These are phyloP conservation scores for Scolopax mira DNA, from an alignment of 2,113 vertebrate species.

Conservation along the genomic window DNA sequence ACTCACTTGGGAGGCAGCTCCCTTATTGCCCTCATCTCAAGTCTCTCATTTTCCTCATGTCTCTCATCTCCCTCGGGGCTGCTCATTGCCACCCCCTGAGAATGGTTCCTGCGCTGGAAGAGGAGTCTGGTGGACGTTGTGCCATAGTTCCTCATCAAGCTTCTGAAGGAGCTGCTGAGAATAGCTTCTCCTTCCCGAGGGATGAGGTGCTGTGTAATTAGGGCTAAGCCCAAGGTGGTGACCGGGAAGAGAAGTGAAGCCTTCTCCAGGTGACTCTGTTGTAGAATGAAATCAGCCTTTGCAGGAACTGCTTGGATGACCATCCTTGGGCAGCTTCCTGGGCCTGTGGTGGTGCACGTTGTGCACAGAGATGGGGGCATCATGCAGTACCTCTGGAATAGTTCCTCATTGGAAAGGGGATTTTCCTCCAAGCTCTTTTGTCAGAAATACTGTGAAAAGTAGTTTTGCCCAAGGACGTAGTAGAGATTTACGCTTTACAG, in stretches of 20 bases:
- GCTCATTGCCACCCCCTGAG: neutral
- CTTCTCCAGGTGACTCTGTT: neutral
- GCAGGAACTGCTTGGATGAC: neutral
- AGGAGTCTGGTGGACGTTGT: neutral
- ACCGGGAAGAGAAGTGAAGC: neutral
- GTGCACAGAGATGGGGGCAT: neutral
- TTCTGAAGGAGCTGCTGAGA: neutral
- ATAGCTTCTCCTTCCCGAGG: neutral
- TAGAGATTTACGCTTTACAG: neutral
- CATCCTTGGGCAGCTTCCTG: neutral
- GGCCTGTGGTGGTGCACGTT: accelerated
- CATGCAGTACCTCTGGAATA: neutral
- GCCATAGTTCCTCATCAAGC: neutral
- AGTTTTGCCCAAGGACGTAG: neutral
- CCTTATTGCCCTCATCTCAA: neutral
- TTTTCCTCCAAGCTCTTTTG: neutral
- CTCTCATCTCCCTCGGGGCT: accelerated
- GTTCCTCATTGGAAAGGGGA: neutral
- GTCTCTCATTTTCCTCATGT: no score
- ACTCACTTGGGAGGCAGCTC: neutral
- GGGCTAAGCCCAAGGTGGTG: neutral
- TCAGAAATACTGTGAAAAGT: neutral
- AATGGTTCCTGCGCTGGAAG: neutral
- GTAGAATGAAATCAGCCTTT: neutral
- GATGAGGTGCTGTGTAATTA: neutral